These are phyloP conservation scores for Heliconius congener DNA, from an alignment of 1,140 invertebrate genomes.

Conservation along the genomic window DNA sequence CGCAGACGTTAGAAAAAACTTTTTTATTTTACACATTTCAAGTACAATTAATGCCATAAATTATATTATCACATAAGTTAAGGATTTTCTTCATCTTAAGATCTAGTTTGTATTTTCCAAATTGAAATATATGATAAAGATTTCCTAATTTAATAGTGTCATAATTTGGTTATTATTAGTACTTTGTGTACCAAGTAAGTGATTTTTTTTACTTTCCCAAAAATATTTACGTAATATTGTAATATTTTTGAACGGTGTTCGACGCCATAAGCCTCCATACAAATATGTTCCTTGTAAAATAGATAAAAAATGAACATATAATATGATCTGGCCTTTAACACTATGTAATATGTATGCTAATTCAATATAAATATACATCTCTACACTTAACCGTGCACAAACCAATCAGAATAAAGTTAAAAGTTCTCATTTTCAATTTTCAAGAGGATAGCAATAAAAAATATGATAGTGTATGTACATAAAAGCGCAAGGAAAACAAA, in stretches of 20 bases:
- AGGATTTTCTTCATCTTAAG: no score
- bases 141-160: no score
- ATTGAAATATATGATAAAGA: no score
- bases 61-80: no score
- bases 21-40: no score
- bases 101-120: no score
- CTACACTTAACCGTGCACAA: not conserved
- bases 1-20: conserved; percentile 15
- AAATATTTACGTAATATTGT: no score
- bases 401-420: not conserved
- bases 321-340: not conserved
- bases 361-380: not conserved
- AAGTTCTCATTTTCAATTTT: conserved; percentile 1
- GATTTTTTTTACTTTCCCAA: no score
- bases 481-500: not conserved
- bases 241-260: no score
- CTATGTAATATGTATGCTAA: conserved; percentile 2
- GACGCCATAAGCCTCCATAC: not conserved
- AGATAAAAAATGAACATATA: not conserved
- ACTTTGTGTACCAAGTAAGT: no score
- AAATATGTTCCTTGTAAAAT: not conserved
- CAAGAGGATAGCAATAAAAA: not conserved
- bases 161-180: no score
- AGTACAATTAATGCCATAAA: no score
- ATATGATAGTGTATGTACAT: not conserved